Base-by-base conservation (phyloP, 1,140 invertebrate genomes). In the Choristoneura fumiferana region DNA sequence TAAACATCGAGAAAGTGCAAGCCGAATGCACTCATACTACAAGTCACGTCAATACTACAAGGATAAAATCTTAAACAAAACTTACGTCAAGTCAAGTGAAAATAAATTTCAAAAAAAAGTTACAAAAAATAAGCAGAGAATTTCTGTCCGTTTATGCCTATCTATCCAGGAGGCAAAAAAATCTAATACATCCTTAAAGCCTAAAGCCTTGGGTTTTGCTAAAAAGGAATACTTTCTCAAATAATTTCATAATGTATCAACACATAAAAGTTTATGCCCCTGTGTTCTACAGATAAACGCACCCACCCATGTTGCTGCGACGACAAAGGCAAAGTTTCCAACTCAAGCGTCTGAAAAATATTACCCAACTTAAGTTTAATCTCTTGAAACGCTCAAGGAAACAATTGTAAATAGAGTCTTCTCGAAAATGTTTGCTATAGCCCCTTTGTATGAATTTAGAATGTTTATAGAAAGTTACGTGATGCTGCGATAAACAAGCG, bases 311-410 rank as follows among this genome's bases (percentile, higher is more conserved):
- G 22, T 29, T 6, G 22, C 22, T 29, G 2, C 54, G 18, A 67
- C 65, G 69, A 77, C 74, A 80, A 78, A 78, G 76, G 71, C 70
- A 65, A 81, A 78, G 59, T 80, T 84, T 73, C 71, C 64, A 76
- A 62, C 67, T 73, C 61, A 71, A 80, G 65, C 73, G 76, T 67
- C 71, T 76, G 78, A 82, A 84, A 81, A 81, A 81, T 82, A 82
- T 84, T 76, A 75, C 71, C 70, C 76, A 79, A 73, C 70, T 81
- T 73, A 76, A 77, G 73, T 80, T 81, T 79, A 84, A 79, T 78
- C 71, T 81, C 67, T 74, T 79, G 68, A 79, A 81, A 76, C 59
- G 66, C 56, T 65, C 60, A 68, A 67, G 65, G 60, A 74, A 81
- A 71, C 81, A 73, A 74, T 76, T 75, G 78, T 76, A 78, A 81